A percentile compares a stretch with the other conserved stretches of the same genome.
Evolutionary conservation across 2,797 vertebrate species (phyloP).

Genomic region (Pelodytes ibericus): DNA sequence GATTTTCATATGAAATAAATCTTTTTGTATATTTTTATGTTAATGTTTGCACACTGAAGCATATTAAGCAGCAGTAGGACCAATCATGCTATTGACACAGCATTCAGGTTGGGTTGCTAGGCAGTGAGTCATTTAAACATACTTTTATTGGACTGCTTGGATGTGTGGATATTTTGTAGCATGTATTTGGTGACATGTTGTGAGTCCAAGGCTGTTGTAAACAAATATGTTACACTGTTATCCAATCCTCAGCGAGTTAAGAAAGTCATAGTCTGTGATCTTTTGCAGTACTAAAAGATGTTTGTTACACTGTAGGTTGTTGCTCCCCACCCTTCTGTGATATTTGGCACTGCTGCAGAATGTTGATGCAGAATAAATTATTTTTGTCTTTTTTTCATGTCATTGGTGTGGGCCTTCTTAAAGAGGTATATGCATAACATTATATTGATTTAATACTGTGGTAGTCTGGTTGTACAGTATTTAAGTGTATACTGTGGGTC

Average conservation of each 20-base stretch:
- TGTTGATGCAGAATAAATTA: conserved; percentile 15
- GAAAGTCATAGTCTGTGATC: not conserved
- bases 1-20: not conserved
- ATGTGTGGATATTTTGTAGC: conserved; percentile 13
- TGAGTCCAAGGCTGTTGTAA: too few species aligned
- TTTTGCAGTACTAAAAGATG: conserved; percentile 10
- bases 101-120: conserved; percentile 3
- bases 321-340: conserved; percentile 5
- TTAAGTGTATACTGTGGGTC: too few species aligned
- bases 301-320: conserved; percentile 22
- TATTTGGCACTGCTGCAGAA: conserved; percentile 14
- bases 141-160: not conserved
- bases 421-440: too few species aligned
- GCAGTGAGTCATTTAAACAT: conserved; percentile 4
- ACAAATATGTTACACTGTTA: too few species aligned
- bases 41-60: not conserved
- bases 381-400: not conserved
- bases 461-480: too few species aligned
- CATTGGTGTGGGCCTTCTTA: too few species aligned
- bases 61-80: conserved; percentile 10
- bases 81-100: not conserved
- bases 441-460: too few species aligned
- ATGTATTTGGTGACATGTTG: not conserved
- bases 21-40: not conserved
- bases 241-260: not conserved